A percentile compares a stretch with the other conserved stretches of the same genome.
phyloP scores from a whole-genome alignment of 1,140 invertebrate genomes.

The Ooceraea biroi region DNA sequence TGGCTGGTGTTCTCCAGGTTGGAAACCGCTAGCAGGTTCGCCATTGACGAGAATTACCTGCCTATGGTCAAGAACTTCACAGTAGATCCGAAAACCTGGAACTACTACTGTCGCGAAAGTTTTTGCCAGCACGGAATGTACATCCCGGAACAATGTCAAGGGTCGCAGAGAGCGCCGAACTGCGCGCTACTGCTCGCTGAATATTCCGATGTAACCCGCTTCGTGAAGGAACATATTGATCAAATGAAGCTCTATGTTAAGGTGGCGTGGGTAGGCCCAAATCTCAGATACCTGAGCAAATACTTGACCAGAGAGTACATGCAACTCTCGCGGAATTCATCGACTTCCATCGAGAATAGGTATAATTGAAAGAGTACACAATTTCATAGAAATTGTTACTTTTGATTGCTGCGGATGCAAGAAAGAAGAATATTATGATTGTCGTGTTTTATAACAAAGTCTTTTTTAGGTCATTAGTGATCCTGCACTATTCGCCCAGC shows the following conservation, averaged over 20 bases:
- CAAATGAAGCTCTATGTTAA: conserved; percentile 87
- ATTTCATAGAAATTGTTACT: not conserved
- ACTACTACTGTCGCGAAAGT: conserved; percentile 84
- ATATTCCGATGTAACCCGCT: conserved; percentile 85
- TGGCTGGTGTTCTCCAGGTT: conserved; percentile 86
- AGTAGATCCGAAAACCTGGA: conserved; percentile 35
- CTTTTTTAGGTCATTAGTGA: conserved; percentile 86
- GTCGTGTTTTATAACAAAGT: not conserved
- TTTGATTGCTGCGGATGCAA: not conserved
- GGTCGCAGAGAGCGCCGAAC: conserved; percentile 67
- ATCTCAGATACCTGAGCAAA: conserved; percentile 86
- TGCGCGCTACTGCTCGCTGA: conserved; percentile 88
- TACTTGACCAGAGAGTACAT: conserved; percentile 82
- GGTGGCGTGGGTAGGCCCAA: conserved; percentile 89
- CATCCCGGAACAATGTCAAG: conserved; percentile 86
- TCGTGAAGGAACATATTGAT: conserved; percentile 87
- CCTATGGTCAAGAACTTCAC: conserved; percentile 70
- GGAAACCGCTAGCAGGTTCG: conserved; percentile 84
- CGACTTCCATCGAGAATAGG: conserved; percentile 32
- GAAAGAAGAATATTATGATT: not conserved
- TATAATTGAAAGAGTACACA: not conserved
- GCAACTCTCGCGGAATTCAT: conserved; percentile 46
- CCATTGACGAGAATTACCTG: conserved; percentile 79
- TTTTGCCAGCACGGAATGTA: conserved; percentile 88
- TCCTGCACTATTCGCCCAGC: conserved; percentile 90